A percentile compares a stretch with the other conserved stretches of the same genome.
Evolutionary conservation across 2,888 invertebrate species (phyloP).

Genomic region (Rotaria macrura): DNA sequence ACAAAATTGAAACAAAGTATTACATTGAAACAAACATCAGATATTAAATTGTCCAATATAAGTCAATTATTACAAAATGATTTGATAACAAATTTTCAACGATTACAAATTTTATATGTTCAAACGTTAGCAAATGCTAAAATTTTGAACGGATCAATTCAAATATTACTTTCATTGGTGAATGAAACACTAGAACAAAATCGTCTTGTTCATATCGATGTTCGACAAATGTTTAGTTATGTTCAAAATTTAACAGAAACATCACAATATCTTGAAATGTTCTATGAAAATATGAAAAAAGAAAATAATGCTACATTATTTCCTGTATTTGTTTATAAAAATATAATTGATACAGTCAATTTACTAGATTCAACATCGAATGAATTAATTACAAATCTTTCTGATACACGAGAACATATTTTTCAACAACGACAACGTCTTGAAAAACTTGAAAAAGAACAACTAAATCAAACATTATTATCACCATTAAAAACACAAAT

Average conservation of each 20-base stretch:
- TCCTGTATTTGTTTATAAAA: background rate
- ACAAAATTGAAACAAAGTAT: slow-evolving; percentile 18
- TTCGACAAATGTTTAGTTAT: background rate
- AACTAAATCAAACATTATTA: background rate
- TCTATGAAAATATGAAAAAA: slow-evolving; percentile 15
- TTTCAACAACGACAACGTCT: background rate
- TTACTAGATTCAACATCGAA: background rate
- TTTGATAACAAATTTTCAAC: background rate
- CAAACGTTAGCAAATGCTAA: background rate
- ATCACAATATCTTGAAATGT: background rate
- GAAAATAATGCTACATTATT: slow-evolving; percentile 1
- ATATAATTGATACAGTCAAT: slow-evolving; percentile 10
- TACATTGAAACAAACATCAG: background rate
- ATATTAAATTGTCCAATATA: background rate
- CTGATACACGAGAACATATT: background rate
- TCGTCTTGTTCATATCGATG: background rate
- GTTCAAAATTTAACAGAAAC: background rate
- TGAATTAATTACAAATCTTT: background rate
- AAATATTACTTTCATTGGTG: background rate
- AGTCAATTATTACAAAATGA: background rate
- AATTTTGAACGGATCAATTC: background rate
- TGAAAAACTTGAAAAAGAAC: background rate
- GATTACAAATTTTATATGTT: background rate
- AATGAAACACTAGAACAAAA: background rate
- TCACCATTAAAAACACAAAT: background rate